Conservation (phyloP, 2,888 invertebrate species). For the Brachyptera risi region DNA sequence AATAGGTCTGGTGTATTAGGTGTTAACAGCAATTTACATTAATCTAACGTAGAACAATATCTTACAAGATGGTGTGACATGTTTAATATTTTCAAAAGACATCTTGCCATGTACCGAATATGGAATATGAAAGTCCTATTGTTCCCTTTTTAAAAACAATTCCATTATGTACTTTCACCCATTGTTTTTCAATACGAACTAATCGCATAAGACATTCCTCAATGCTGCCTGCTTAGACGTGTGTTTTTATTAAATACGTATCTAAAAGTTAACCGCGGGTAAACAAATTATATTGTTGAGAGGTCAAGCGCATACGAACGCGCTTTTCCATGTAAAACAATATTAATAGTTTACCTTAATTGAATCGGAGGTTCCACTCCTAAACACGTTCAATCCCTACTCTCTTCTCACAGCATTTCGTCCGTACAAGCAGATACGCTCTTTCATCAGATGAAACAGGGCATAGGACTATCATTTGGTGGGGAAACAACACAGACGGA, state of each 20-base stretch:
- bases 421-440: too few relatives aligned
- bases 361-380: too few relatives aligned
- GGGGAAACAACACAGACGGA: too few relatives aligned
- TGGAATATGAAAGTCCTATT: constrained; percentile 20
- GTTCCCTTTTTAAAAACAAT: constrained; percentile 12
- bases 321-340: too few relatives aligned
- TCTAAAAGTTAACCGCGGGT: neutral
- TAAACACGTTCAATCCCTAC: too few relatives aligned
- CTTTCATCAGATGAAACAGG: too few relatives aligned
- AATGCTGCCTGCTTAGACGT: neutral
- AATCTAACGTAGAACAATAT: constrained; percentile 22
- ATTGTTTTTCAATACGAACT: constrained; percentile 18
- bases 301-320: too few relatives aligned
- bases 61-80: constrained; percentile 7
- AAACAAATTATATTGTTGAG: constrained; percentile 6
- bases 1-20: constrained; percentile 14
- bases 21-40: constrained; percentile 22
- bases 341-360: too few relatives aligned
- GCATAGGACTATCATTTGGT: too few relatives aligned
- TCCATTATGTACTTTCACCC: constrained; percentile 15
- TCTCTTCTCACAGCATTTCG: too few relatives aligned
- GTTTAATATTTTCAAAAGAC: constrained; percentile 11
- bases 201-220: constrained; percentile 7
- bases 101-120: constrained; percentile 13
- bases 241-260: neutral